A percentile compares a stretch with the other conserved stretches of the same genome.
These are phyloP conservation scores for Acanthurus lineatus DNA, from an alignment of 2,797 vertebrate genomes.

Conservation along the genomic window DNA sequence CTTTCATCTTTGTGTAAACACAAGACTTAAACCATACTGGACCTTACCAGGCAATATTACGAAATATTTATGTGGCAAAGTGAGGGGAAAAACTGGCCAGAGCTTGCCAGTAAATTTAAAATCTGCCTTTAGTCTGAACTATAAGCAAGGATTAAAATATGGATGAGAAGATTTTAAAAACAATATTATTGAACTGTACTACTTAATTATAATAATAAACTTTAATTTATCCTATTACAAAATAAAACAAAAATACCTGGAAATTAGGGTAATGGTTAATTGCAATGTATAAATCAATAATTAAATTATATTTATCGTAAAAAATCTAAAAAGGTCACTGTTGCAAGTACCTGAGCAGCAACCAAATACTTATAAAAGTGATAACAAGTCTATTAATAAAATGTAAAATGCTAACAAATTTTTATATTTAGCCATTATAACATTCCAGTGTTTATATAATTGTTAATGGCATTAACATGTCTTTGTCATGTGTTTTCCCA, in stretches of 20 bases:
- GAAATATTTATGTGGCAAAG: background rate
- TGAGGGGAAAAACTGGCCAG: background rate
- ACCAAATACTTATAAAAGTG: too few species aligned
- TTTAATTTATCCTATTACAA: background rate
- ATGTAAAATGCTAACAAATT: too few species aligned
- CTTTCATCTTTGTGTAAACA: constrained; percentile 52
- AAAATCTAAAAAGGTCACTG: background rate
- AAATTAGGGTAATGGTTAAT: background rate
- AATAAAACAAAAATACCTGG: background rate
- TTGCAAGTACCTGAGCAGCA: too few species aligned
- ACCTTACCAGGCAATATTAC: background rate
- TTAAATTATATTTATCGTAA: background rate
- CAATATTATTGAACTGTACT: background rate
- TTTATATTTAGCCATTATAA: too few species aligned
- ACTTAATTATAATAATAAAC: background rate
- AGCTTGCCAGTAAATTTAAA: background rate
- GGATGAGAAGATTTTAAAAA: background rate
- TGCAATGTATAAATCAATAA: background rate
- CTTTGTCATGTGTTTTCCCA: too few species aligned
- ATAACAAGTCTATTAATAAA: too few species aligned
- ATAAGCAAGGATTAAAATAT: background rate
- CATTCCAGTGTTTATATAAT: too few species aligned
- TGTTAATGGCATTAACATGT: too few species aligned
- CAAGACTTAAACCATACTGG: background rate
- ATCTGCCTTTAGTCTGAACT: background rate